phyloP scores from a whole-genome alignment of 2,797 vertebrate species.

The Pipistrellus pygmaeus region DNA sequence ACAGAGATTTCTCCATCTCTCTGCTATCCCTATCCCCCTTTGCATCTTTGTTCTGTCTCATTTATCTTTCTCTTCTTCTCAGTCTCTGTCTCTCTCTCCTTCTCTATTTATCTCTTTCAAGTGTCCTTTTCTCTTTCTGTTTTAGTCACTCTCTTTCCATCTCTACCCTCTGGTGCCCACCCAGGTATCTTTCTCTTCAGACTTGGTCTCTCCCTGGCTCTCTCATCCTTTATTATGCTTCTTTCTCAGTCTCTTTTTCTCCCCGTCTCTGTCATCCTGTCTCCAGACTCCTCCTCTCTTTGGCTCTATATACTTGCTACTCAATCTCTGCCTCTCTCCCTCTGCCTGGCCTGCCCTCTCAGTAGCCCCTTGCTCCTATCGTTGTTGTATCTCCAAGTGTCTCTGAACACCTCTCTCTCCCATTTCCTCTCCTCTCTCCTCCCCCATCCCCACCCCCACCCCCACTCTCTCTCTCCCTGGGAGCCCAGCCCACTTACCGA shows the following conservation, averaged over 20 bases:
- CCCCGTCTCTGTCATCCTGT: neutral
- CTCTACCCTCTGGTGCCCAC: neutral
- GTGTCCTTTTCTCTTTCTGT: neutral
- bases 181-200: neutral
- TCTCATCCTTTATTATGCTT: neutral
- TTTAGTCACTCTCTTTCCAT: neutral
- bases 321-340: neutral
- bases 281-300: neutral
- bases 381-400: neutral
- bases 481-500: conserved; percentile 88
- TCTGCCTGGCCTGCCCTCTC: neutral
- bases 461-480: neutral
- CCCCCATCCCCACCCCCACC: neutral
- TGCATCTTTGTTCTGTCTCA: neutral
- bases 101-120: neutral
- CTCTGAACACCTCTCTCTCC: neutral
- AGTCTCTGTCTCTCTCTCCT: neutral
- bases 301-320: neutral
- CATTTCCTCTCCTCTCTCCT: neutral
- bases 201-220: neutral
- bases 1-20: neutral
- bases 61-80: neutral
- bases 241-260: neutral
- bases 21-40: neutral
- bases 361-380: neutral